Base-by-base conservation (phyloP, 2,113 vertebrate genomes). In the Thinocorus orbignyianus region DNA sequence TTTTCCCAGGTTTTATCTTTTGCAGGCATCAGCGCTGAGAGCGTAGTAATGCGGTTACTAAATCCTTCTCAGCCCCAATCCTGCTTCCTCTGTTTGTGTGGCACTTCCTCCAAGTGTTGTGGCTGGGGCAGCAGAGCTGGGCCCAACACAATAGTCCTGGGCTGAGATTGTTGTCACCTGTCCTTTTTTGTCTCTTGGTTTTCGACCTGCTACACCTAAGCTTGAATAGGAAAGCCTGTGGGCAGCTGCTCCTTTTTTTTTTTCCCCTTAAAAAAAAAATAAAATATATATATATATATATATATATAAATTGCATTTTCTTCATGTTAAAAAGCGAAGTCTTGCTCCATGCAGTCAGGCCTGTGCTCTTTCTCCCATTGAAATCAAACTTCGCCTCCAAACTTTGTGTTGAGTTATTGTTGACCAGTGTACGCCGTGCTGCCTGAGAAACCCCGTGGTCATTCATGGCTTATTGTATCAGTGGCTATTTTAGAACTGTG, bases 1-100 rank as follows among this genome's bases (percentile, higher is more conserved):
- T 97, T 98, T 98, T 98, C 98, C 98, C 98, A 98, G 98, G 98
- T 98, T 98, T 98, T 98, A 98, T 98, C 98, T 98, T 97, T 94
- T 65, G 77, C 93, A 98, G 98, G 98, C 98, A 98, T 98, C 98
- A 97, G 95, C 92, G 96, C 96, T 69, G 84, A 96, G 93, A 97
- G 90, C 51, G 96, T 84, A 98, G 97, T 95, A 98, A 98, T 97
- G 98, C 85, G 42, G 97, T 97, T 95, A 93, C 97, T 97, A 96
- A 97, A 97, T 97, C 98, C 98, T 98, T 97, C 97, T 97, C 97
- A 96, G 98, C 97, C 98, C 95, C 79, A 98, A 96, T 94, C 96
- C 96, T 80, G 96, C 97, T 98, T 98, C 98, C 98, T 98, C 98
- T 98, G 97, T 98, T 98, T 98, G 98, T 98, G 94, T 97, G 97